phyloP scores from a whole-genome alignment of 2,888 invertebrate genomes.

The Laspeyria flexula region DNA sequence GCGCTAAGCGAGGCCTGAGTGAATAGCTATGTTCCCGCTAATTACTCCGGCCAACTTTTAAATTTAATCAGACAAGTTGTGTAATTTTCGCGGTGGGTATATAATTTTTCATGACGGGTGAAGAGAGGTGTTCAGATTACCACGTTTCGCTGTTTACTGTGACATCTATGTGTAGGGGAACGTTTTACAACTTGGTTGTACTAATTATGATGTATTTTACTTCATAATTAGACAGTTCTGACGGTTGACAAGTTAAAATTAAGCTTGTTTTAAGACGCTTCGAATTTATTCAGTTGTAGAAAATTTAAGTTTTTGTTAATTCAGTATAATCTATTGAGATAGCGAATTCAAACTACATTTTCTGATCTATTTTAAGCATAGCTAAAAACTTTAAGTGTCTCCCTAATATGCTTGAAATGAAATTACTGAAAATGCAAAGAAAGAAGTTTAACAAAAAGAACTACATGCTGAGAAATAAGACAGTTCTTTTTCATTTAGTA shows the following conservation, averaged over 20 bases:
- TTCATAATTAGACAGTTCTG: not conserved
- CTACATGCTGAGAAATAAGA: too few species aligned
- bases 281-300: too few species aligned
- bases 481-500: too few species aligned
- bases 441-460: too few species aligned
- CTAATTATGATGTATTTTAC: slow-evolving; percentile 2
- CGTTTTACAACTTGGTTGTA: not conserved
- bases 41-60: slow-evolving; percentile 80
- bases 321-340: too few species aligned
- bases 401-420: too few species aligned
- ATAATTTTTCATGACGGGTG: slow-evolving; percentile 77
- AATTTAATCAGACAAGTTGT: slow-evolving; percentile 84
- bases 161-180: slow-evolving; percentile 20
- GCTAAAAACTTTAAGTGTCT: too few species aligned
- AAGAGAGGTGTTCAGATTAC: slow-evolving; percentile 36
- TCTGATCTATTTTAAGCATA: too few species aligned
- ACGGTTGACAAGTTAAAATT: not conserved
- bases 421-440: too few species aligned
- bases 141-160: slow-evolving; percentile 37
- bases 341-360: too few species aligned
- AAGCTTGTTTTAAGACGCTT: not conserved
- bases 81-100: slow-evolving; percentile 71
- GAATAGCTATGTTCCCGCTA: slow-evolving; percentile 82
- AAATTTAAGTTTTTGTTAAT: too few species aligned
- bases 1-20: slow-evolving; percentile 73